These are phyloP conservation scores for Babyrousa celebensis DNA, from an alignment of 2,797 vertebrate genomes.

Conservation along the genomic window DNA sequence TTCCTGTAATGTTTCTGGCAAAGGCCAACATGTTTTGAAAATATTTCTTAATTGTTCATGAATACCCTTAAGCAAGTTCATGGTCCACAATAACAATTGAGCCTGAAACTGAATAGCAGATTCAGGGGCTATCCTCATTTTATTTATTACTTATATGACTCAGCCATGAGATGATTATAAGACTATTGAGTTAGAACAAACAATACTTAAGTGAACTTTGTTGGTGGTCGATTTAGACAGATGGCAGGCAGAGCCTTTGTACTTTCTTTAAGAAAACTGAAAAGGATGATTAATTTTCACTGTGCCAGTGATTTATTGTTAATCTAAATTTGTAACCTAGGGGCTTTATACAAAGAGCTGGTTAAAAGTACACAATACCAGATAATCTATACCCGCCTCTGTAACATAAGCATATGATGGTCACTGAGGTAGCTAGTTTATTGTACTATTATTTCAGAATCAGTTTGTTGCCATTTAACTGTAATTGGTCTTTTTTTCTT, in stretches of 20 bases:
- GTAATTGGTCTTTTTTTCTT: neutral
- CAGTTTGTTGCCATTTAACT: neutral
- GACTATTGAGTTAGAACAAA: neutral
- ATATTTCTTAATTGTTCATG: slow-evolving; percentile 25
- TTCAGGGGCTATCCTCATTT: neutral
- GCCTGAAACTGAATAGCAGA: neutral
- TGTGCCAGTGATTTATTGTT: neutral
- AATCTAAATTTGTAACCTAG: neutral
- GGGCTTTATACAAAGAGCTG: neutral
- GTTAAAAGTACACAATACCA: neutral
- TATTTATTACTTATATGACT: neutral
- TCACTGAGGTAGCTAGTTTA: neutral
- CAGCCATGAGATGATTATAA: neutral
- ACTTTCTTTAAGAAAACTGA: neutral
- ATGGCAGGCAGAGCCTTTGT: neutral
- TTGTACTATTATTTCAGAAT: neutral
- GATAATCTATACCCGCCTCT: neutral
- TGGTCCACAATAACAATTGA: neutral
- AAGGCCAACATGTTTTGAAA: neutral
- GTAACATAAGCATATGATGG: too few species aligned
- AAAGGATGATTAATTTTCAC: neutral
- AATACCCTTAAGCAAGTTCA: neutral
- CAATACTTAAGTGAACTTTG: neutral
- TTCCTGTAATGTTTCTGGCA: neutral
- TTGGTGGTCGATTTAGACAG: slow-evolving; percentile 47